Evolutionary conservation across 1,140 invertebrate genomes (phyloP), one percentile per base, ranked within the genome.

Genomic region (Drosophila albomicans): DNA sequence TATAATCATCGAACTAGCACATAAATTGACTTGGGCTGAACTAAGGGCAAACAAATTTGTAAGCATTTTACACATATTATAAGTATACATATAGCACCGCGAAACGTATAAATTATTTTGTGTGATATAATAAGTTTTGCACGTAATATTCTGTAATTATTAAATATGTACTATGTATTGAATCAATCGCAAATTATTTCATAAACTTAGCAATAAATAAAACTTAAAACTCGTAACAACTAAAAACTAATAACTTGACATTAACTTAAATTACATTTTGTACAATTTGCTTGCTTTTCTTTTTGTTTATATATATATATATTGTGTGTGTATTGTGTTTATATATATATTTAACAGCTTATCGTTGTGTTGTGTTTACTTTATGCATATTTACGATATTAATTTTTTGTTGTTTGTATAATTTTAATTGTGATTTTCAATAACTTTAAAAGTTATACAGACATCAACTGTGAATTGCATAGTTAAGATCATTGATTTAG

Each of bases 361-460:
- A 65, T 89, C 81, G 85, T 88, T 88, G 84, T 88, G 66, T 46
- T 69, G 56, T 87, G 65, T 69, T 78, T 46, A 58, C 58, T 64
- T 49, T 79, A 79, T 76, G 45, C 46, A 58, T 73, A 67, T 67
- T 56, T 59, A 70, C 62, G 58, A 66, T 73, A 49, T 78, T 41
- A 54, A 59, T 73, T 73, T 62, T 25, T 25, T 4, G 20, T 25
- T 57, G 35, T 62, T 75, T 67, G 16, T 62, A 38, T 66, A 57
- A 16, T 70, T 38, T 28, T 25, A 49, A 32, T 51, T 15, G 15
- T 71, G 68, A 61, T 45, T 62, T 77, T 72, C 35, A 64, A 73
- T 87, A 88, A 87, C 82, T 87, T 87, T 87, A 62, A 43, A 87
- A 87, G 82, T 87, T 88, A 79, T 62, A 64, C 87, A 88, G 84